Evolutionary conservation across 92 coral and sea anemone species (phyloP), one percentile per base, ranked within the genome.

Genomic region (Micromussa lordhowensis): DNA sequence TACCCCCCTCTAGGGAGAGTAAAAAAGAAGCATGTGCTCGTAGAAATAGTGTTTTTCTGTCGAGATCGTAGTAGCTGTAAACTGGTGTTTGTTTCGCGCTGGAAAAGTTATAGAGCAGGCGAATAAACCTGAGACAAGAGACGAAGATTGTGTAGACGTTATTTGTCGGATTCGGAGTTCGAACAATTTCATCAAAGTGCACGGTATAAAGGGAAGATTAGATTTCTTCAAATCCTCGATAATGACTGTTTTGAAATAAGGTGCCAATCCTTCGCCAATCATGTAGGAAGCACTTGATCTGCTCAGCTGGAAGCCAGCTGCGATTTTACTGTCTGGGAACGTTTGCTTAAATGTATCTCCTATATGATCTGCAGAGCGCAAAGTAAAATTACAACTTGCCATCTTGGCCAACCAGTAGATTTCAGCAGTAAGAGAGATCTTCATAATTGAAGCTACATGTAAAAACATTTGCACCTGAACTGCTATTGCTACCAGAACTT

Each of bases 241-340:
- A 82, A 88, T 49, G n/a, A 73, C 79, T 58, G 79, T 88, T 74
- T 51, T 64, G 70, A 81, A 82, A 88, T 72, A 88, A 78, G 91
- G 91, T 51, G 91, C 87, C 77, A 88, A 88, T 81, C 87, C 91
- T 88, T 88, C 91, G 75, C 86, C 86, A 77, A 86, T 68, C 68
- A 82, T 88, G 66, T 88, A 81, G 77, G 82, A 88, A 70, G 82
- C 78, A 72, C 86, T 80, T 74, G 87, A 81, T 88, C 83, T 89
- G 80, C 92, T 66, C 54, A 89, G 79, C 66, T 51, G 83, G 73
- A 83, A 89, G 74, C 74, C 84, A 55, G 85, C 85, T 83, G 85
- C 76, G 74, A 89, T 79, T 82, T 83, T 89, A 78, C 88, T 89
- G 53, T 83, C 92, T 75, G 92, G 88, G 86, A 89, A 89, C 84